Evolutionary conservation across 2,888 invertebrate genomes (phyloP).

Genomic region (Drosophila antonietae): DNA sequence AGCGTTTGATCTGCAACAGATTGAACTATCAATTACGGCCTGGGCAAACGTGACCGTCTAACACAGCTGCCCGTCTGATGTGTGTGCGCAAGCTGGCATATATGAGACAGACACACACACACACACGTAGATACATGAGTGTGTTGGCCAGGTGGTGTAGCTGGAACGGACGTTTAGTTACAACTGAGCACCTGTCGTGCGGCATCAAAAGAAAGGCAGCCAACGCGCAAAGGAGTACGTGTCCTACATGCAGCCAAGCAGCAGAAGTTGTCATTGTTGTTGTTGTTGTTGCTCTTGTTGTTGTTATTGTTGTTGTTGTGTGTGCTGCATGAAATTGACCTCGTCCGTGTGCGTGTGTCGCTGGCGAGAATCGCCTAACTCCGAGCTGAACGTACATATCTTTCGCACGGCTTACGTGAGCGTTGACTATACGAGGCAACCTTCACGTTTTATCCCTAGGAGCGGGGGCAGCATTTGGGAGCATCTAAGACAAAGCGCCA

Average conservation of each 20-base stretch:
- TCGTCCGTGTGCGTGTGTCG: slow-evolving; percentile 66
- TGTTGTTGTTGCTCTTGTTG: slow-evolving; percentile 36
- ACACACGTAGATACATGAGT: slow-evolving; percentile 4
- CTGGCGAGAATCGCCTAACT: slow-evolving; percentile 45
- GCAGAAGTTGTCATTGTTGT: slow-evolving; percentile 22
- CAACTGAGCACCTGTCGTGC: slow-evolving; percentile 74
- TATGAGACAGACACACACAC: slow-evolving; percentile 19
- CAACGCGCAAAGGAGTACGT: slow-evolving; percentile 59
- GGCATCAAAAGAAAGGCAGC: slow-evolving; percentile 60
- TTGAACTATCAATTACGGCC: slow-evolving; percentile 79
- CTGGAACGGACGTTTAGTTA: slow-evolving; percentile 77
- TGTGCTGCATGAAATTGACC: slow-evolving; percentile 77
- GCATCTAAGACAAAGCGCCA: slow-evolving; percentile 54
- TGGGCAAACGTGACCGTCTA: slow-evolving; percentile 69
- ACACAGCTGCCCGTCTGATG: slow-evolving; percentile 51
- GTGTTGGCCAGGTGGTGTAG: slow-evolving; percentile 54
- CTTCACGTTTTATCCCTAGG: slow-evolving; percentile 27
- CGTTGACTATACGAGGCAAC: slow-evolving; percentile 40
- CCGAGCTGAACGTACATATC: slow-evolving; percentile 14
- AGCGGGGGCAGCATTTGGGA: neutral
- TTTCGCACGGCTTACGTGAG: slow-evolving; percentile 59
- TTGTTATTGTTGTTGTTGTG: slow-evolving; percentile 22
- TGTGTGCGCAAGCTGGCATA: slow-evolving; percentile 21
- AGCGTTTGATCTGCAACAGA: slow-evolving; percentile 80
- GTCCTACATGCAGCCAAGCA: slow-evolving; percentile 59